A percentile compares a stretch with the other conserved stretches of the same genome.
Evolutionary conservation across 2,888 invertebrate genomes (phyloP).

Genomic region (Diaprepes abbreviatus): DNA sequence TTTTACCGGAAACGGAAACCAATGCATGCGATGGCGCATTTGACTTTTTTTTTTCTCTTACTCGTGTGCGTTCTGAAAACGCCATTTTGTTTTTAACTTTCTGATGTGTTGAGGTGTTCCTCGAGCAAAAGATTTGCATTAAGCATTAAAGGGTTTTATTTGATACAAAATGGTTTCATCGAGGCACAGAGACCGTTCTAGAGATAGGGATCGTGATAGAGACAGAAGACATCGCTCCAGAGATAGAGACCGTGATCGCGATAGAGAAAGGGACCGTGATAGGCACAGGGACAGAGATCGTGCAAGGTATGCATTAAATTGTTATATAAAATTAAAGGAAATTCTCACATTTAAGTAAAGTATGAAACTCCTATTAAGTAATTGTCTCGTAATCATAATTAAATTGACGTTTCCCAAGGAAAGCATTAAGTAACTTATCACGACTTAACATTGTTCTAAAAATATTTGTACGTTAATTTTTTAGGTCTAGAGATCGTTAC

Average conservation of each 20-base stretch:
- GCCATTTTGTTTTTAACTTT: constrained; percentile 4
- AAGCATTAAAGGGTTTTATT: background rate
- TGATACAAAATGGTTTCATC: constrained; percentile 39
- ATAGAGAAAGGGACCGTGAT: constrained; percentile 54
- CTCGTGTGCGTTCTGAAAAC: background rate
- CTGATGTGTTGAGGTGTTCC: background rate
- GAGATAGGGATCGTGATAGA: constrained; percentile 60
- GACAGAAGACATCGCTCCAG: constrained; percentile 63
- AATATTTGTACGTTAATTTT: too few species aligned
- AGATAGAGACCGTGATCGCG: constrained; percentile 62
- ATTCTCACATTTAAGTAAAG: too few species aligned
- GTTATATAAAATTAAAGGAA: too few species aligned
- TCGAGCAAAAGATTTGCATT: background rate
- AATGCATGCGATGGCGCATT: background rate
- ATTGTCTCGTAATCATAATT: too few species aligned
- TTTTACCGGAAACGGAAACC: constrained; percentile 2
- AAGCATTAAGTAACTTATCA: too few species aligned
- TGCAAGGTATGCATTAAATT: constrained; percentile 28
- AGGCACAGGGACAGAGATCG: constrained; percentile 52
- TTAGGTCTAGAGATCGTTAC: constrained; percentile 43
- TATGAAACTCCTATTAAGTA: too few species aligned
- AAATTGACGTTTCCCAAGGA: too few species aligned
- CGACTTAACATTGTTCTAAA: too few species aligned
- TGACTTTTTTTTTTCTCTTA: background rate
- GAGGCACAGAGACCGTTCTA: constrained; percentile 60